Conservation (phyloP, 2,113 vertebrate species). For the Lycaon pictus region DNA sequence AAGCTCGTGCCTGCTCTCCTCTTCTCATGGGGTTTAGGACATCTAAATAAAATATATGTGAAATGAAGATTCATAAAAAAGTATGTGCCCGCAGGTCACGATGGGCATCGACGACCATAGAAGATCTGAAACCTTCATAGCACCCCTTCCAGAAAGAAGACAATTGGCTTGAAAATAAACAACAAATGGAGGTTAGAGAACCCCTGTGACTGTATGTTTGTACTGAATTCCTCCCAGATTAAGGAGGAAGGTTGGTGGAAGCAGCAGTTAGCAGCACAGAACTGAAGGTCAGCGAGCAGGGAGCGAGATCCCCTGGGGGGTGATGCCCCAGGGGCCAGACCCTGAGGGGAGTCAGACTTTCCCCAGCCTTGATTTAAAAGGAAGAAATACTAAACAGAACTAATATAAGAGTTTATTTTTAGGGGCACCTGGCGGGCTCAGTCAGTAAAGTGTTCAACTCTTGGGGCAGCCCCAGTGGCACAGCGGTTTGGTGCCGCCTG, state of each 20-base stretch:
- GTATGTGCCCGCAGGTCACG: background rate
- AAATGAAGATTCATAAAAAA: background rate
- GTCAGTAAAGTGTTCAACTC: background rate
- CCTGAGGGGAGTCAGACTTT: background rate
- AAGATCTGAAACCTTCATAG: background rate
- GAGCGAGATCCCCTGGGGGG: background rate
- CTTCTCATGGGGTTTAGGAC: background rate
- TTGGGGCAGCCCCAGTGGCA: no score
- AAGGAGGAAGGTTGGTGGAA: background rate
- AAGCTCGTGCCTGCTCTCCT: background rate
- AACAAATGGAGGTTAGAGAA: background rate
- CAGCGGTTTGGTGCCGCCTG: no score
- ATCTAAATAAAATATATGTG: background rate
- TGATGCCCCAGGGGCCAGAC: background rate
- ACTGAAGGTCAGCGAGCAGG: background rate
- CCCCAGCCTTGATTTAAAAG: background rate
- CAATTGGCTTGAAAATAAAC: background rate
- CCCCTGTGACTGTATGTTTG: no score
- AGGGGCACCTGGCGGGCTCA: background rate
- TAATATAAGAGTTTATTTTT: background rate
- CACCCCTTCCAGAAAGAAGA: background rate
- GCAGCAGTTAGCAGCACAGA: background rate
- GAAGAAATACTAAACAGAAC: background rate
- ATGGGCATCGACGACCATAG: background rate
- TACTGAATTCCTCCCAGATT: background rate